phyloP scores from a whole-genome alignment of 92 coral and sea anemone genomes.

The Heliopora coerulea region DNA sequence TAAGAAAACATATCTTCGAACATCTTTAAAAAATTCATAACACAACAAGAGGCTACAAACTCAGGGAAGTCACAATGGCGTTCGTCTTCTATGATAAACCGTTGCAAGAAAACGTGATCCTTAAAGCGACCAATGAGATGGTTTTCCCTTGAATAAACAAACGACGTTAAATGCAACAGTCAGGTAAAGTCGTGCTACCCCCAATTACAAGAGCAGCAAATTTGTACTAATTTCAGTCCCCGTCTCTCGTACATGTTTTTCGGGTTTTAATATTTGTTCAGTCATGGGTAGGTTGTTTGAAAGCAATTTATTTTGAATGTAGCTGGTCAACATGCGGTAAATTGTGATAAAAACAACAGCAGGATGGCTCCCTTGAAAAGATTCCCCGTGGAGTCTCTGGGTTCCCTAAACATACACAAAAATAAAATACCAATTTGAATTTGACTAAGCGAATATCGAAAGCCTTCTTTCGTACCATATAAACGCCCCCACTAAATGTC shows the following conservation, averaged over 20 bases:
- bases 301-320: conserved; percentile 17
- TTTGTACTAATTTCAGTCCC: conserved; percentile 14
- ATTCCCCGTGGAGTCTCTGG: conserved; percentile 10
- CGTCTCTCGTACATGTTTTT: not conserved
- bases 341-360: conserved; percentile 35
- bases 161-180: too few species aligned
- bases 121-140: not conserved
- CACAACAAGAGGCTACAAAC: too few species aligned
- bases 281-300: conserved; percentile 21
- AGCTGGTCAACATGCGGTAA: conserved; percentile 25
- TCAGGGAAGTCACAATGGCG: too few species aligned
- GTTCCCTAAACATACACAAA: conserved; percentile 2
- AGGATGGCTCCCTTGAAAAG: conserved; percentile 9
- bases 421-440: conserved; percentile 21
- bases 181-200: not conserved
- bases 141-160: too few species aligned
- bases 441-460: conserved; percentile 1
- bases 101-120: too few species aligned
- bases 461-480: not conserved
- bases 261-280: conserved; percentile 29
- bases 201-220: conserved; percentile 4
- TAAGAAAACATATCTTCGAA: not conserved
- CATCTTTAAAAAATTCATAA: conserved; percentile 2
- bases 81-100: too few species aligned
- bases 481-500: not conserved